phyloP scores from a whole-genome alignment of 2,797 vertebrate genomes.

The Petrocephalus sullivani region DNA sequence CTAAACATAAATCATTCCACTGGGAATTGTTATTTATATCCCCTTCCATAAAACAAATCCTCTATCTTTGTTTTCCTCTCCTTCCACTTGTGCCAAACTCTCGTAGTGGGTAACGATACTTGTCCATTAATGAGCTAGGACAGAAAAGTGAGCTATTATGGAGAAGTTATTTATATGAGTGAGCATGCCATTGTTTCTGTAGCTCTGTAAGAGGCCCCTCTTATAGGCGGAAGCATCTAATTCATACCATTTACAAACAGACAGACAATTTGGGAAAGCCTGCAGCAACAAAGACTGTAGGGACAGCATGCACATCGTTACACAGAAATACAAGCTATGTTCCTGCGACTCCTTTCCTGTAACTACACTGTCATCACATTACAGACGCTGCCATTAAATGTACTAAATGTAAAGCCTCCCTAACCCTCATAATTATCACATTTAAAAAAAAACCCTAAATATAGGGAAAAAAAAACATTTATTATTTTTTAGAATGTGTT shows the following conservation, averaged over 20 bases:
- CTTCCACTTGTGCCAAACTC: not conserved
- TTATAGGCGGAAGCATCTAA: not conserved
- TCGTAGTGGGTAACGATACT: not conserved
- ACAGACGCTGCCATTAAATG: not conserved
- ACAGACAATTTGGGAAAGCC: not conserved
- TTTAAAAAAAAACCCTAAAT: not conserved
- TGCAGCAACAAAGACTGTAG: not conserved
- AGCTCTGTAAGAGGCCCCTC: not conserved
- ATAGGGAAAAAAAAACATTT: not conserved
- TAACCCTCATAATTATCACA: not conserved
- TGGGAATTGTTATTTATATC: not conserved
- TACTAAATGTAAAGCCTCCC: not conserved
- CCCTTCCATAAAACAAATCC: not conserved
- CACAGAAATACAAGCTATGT: not conserved
- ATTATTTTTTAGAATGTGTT: not conserved
- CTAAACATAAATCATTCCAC: not conserved
- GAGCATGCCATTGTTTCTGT: not conserved
- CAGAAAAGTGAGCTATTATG: not conserved
- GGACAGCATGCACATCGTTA: not conserved
- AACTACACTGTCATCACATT: not conserved
- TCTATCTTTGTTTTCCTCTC: not conserved
- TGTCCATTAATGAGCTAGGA: not conserved
- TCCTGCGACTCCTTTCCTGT: not conserved
- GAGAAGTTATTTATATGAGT: not conserved
- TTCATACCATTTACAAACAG: not conserved